A percentile compares a stretch with the other conserved stretches of the same genome.
Evolutionary conservation across 2,888 invertebrate species (phyloP).

Genomic region (Metacarcinus magister): DNA sequence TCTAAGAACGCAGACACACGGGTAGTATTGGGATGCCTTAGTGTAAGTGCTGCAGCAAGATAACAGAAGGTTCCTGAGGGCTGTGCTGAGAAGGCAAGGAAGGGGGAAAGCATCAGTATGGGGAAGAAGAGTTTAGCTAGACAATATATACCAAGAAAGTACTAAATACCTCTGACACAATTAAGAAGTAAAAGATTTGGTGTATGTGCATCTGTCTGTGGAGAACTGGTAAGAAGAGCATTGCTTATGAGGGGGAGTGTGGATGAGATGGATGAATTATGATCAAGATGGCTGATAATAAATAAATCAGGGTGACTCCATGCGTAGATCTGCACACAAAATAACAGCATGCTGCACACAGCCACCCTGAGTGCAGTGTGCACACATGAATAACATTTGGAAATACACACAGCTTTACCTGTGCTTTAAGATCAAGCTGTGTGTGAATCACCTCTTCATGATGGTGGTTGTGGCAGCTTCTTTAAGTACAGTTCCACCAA

Average conservation of each 20-base stretch:
- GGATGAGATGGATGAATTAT: conserved; percentile 72
- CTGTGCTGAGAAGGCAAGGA: conserved; percentile 70
- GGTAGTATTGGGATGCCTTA: conserved; percentile 3
- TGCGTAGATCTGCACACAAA: conserved; percentile 78
- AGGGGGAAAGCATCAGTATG: conserved; percentile 50
- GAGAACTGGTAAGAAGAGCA: conserved; percentile 71
- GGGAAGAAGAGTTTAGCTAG: conserved; percentile 55
- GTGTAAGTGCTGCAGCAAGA: conserved; percentile 74
- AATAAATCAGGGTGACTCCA: conserved; percentile 79
- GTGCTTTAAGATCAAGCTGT: conserved; percentile 68
- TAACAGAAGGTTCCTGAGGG: conserved; percentile 79
- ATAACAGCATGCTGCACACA: conserved; percentile 78
- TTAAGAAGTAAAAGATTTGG: conserved; percentile 5
- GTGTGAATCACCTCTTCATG: conserved; percentile 67
- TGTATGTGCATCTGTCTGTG: conserved; percentile 70
- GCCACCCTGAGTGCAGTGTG: conserved; percentile 77
- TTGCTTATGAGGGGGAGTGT: conserved; percentile 78
- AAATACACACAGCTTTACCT: conserved; percentile 66
- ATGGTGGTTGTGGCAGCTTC: conserved; percentile 80
- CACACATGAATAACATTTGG: conserved; percentile 68
- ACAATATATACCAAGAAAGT: conserved; percentile 52
- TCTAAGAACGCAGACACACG: conserved; percentile 63
- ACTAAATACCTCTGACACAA: conserved; percentile 69
- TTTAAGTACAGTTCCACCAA: conserved; percentile 78
- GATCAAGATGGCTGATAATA: conserved; percentile 78